Percentiles rank a stretch among this genome's conserved stretches.
Evolutionary conservation across 2,797 vertebrate genomes (phyloP).

Genomic region (Lycodopsis pacificus): DNA sequence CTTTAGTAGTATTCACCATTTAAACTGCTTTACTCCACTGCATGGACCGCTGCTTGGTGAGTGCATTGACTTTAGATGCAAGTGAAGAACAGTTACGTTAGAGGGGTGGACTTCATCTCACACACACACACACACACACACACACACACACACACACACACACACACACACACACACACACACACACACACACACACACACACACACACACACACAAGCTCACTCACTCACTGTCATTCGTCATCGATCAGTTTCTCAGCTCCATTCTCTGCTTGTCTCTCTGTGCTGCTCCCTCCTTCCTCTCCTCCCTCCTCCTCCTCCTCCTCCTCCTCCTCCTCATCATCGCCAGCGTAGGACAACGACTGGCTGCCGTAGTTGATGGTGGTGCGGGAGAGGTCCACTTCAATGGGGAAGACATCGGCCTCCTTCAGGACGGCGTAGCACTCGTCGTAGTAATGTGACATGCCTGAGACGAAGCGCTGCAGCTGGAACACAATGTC

Average conservation of each 20-base stretch:
- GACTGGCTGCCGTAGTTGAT: conserved; percentile 92
- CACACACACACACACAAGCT: neutral
- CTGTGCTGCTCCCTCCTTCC: conserved; percentile 41
- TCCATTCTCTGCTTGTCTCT: conserved; percentile 79
- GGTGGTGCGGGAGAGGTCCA: conserved; percentile 95
- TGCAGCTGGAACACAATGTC: conserved; percentile 99
- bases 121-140: no score
- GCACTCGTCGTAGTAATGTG: conserved; percentile 96
- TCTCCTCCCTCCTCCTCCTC: conserved; percentile 54
- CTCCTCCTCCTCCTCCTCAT: conserved; percentile 80
- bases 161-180: neutral
- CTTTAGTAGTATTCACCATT: conserved; percentile 34
- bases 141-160: no score
- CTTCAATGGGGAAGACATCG: conserved; percentile 98
- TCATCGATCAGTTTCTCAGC: conserved; percentile 86
- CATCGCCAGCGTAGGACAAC: conserved; percentile 84
- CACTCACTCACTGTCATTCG: conserved; percentile 74
- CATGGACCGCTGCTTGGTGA: conserved; percentile 24
- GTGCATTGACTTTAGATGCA: conserved; percentile 27
- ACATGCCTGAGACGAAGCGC: conserved; percentile 98
- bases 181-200: neutral
- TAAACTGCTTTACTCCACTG: conserved; percentile 7
- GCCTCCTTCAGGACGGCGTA: conserved; percentile 93
- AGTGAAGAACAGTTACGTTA: conserved; percentile 18
- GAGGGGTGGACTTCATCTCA: no score